Base-by-base conservation (phyloP, 2,888 invertebrate genomes). In the Nemoura dubitans region DNA sequence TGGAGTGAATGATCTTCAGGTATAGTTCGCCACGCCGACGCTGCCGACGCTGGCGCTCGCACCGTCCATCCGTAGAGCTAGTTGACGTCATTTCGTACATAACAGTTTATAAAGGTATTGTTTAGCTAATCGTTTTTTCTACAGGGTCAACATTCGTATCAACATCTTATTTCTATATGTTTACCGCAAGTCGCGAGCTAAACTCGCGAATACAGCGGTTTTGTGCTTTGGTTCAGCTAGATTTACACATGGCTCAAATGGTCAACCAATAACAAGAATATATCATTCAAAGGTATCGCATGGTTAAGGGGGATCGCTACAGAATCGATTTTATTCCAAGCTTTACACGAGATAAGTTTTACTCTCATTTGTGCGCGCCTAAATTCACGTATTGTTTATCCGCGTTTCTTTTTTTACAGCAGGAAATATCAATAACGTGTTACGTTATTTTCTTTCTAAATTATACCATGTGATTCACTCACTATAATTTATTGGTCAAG, bases 401-500 rank as follows among this genome's bases (percentile, higher is more conserved):
- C 59, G 59, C 59, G 59, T 14, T 7, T 21, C 21, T 59, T 59
- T 36, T 36, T 21, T 59, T 59, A 21, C 59, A 59, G 21, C 59
- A 21, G 59, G 59, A 59, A 59, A 59, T 59, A 21, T 59, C 3
- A 59, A 59, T 59, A 59, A 59, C 59, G 14, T 21, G 14, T 21
- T 16, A 21, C 59, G 59, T 59, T 59, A 59, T 59, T 59, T 59
- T 10, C 59, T 21, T n/a, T 59, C 59, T 59, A 59, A 59, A 59
- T 59, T 21, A 59, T 59, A 59, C 59, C 59, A 16, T 36, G 59
- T 59, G 59, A 59, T 59, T 59, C 14, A 59, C 28, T 81, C 81
- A 29, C 28, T 28, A n/a, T 81, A 29, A 83, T 59, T 43, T 76
- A 84, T 84, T 76, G 84, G 84, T 84, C 84, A 84, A 84, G 59